Evolutionary conservation across 2,113 vertebrate species (phyloP).

Genomic region (Felis chaus): DNA sequence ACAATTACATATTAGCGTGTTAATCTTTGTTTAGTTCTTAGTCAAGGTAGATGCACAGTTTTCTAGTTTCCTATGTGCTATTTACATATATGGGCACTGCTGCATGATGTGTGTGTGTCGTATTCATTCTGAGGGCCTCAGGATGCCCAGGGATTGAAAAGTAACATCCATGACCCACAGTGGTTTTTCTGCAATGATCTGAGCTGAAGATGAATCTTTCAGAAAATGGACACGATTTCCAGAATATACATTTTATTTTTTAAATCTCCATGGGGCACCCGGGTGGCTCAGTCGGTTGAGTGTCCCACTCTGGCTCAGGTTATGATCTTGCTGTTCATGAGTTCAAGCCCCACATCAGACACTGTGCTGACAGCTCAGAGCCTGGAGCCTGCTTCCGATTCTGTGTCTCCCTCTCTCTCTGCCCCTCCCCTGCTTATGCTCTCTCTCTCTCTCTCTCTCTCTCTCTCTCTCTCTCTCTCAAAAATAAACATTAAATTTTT

Average conservation of each 20-base stretch:
- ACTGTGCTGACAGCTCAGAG: no score
- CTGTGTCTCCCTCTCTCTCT: no score
- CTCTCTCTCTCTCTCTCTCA: no score
- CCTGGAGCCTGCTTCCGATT: no score
- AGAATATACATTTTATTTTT: neutral
- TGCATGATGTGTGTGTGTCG: neutral
- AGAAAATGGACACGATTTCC: neutral
- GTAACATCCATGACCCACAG: neutral
- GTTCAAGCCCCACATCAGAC: no score
- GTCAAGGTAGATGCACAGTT: neutral
- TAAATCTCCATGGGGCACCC: neutral
- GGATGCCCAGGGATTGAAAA: neutral
- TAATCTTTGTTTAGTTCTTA: neutral
- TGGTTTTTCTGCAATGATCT: neutral
- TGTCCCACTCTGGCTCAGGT: no score
- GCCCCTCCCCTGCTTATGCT: no score
- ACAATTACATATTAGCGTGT: neutral
- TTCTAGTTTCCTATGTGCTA: neutral
- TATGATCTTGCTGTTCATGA: no score
- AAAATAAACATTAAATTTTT: no score
- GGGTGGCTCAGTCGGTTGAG: no score
- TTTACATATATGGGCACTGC: no score
- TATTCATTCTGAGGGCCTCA: neutral
- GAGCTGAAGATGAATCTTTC: neutral
- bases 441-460: no score